Percentiles rank a stretch among this genome's conserved stretches.
Evolutionary conservation across 2,797 vertebrate genomes (phyloP).

Genomic region (Amniataba percoides): DNA sequence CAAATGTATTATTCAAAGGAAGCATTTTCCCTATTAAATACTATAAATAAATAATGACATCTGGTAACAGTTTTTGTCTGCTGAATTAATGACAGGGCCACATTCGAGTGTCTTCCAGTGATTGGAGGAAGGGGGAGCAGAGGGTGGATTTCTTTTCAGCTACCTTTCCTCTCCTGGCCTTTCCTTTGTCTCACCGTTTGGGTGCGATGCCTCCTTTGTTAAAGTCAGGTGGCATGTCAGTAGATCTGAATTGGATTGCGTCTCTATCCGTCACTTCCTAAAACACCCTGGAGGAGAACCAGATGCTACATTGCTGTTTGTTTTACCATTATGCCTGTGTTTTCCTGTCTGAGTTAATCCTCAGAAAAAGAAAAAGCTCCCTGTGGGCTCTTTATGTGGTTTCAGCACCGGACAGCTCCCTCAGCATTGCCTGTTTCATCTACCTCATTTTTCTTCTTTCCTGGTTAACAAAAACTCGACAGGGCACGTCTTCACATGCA

Average conservation of each 20-base stretch:
- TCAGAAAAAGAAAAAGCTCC: slow-evolving; percentile 50
- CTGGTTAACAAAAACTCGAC: slow-evolving; percentile 29
- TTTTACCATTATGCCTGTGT: slow-evolving; percentile 49
- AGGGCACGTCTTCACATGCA: slow-evolving; percentile 24
- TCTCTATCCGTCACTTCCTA: slow-evolving; percentile 49
- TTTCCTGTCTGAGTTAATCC: slow-evolving; percentile 53
- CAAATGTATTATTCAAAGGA: slow-evolving; percentile 86
- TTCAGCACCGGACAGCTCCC: slow-evolving; percentile 80
- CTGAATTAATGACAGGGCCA: slow-evolving; percentile 76
- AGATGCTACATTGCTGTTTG: slow-evolving; percentile 60
- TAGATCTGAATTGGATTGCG: slow-evolving; percentile 45
- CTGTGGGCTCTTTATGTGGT: slow-evolving; percentile 39
- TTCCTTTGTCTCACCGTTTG: slow-evolving; percentile 66
- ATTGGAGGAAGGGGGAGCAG: slow-evolving; percentile 41
- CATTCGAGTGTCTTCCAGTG: slow-evolving; percentile 49
- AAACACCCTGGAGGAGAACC: slow-evolving; percentile 47
- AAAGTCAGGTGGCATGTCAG: slow-evolving; percentile 46
- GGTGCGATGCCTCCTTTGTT: slow-evolving; percentile 65
- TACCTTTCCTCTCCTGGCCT: slow-evolving; percentile 41
- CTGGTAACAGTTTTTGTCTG: slow-evolving; percentile 82
- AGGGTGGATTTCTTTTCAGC: slow-evolving; percentile 34
- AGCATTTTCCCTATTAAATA: slow-evolving; percentile 84
- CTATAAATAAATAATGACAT: slow-evolving; percentile 86
- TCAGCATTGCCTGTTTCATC: slow-evolving; percentile 18
- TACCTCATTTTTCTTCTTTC: slow-evolving; percentile 2